Evolutionary conservation across 2,797 vertebrate species (phyloP).

Genomic region (Sphenopsis melanotis): DNA sequence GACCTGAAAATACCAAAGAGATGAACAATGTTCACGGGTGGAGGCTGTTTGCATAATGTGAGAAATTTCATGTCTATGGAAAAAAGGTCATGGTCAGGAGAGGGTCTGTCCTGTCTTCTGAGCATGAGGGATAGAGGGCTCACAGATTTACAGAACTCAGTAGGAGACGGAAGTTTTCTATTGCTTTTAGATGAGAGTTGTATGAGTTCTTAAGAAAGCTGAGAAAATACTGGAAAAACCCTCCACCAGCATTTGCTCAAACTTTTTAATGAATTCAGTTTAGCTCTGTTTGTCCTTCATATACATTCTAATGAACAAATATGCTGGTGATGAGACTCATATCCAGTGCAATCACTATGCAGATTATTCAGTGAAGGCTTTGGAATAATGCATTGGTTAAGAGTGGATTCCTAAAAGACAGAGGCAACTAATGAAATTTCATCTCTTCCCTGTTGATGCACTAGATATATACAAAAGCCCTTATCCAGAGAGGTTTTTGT

Average conservation of each 20-base stretch:
- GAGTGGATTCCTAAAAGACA: background rate
- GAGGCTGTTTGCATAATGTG: background rate
- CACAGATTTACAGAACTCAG: background rate
- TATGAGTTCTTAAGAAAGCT: background rate
- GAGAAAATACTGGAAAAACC: background rate
- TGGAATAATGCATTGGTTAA: background rate
- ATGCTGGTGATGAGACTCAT: background rate
- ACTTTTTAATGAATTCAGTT: background rate
- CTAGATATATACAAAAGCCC: background rate
- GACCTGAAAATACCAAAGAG: background rate
- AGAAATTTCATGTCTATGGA: background rate
- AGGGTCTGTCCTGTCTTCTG: background rate
- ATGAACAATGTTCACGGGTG: background rate
- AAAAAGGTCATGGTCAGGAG: background rate
- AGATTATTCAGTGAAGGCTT: background rate
- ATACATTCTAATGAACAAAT: background rate
- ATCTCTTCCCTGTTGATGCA: background rate
- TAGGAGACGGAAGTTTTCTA: background rate
- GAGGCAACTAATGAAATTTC: background rate
- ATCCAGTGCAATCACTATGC: background rate
- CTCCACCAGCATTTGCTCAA: background rate
- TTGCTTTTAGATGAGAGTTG: background rate
- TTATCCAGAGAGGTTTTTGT: background rate
- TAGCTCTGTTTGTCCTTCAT: background rate
- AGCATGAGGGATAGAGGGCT: background rate